These are phyloP conservation scores for Anastatus disparis DNA, from an alignment of 1,140 invertebrate species.

Conservation along the genomic window DNA sequence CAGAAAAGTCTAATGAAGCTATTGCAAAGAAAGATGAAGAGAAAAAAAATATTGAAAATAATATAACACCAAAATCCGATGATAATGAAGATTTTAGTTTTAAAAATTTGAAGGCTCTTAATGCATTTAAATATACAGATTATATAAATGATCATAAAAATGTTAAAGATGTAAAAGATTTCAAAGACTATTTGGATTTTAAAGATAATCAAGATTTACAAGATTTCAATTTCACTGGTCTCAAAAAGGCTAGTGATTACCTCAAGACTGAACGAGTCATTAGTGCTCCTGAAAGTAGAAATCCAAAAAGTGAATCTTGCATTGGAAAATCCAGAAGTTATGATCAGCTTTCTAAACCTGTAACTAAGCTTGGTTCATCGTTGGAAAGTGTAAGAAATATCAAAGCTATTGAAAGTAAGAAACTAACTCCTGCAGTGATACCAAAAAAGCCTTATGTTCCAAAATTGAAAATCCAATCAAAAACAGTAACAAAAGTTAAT, in stretches of 20 bases:
- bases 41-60: conserved; percentile 23
- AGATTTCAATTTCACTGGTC: not conserved
- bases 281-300: conserved; percentile 39
- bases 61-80: conserved; percentile 33
- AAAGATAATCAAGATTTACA: not conserved
- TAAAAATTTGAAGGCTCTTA: conserved; percentile 40
- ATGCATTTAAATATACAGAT: conserved; percentile 12
- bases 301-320: conserved; percentile 40
- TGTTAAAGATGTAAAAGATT: conserved; percentile 34
- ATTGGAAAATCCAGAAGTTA: conserved; percentile 57
- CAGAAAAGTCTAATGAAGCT: conserved; percentile 55
- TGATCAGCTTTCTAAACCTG: conserved; percentile 53
- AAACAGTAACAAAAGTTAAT: conserved; percentile 37
- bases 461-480: conserved; percentile 44
- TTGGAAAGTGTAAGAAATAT: conserved; percentile 24
- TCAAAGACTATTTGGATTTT: conserved; percentile 17
- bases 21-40: conserved; percentile 34
- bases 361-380: conserved; percentile 22
- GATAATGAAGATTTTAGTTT: conserved; percentile 39
- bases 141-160: conserved; percentile 34
- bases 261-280: conserved; percentile 30
- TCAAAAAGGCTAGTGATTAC: conserved; percentile 24
- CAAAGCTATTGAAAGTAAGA: conserved; percentile 18
- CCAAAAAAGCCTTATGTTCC: conserved; percentile 28
- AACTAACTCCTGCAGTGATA: not conserved